Evolutionary conservation across 2,888 invertebrate species (phyloP).

Genomic region (Invenusta paracnida): DNA sequence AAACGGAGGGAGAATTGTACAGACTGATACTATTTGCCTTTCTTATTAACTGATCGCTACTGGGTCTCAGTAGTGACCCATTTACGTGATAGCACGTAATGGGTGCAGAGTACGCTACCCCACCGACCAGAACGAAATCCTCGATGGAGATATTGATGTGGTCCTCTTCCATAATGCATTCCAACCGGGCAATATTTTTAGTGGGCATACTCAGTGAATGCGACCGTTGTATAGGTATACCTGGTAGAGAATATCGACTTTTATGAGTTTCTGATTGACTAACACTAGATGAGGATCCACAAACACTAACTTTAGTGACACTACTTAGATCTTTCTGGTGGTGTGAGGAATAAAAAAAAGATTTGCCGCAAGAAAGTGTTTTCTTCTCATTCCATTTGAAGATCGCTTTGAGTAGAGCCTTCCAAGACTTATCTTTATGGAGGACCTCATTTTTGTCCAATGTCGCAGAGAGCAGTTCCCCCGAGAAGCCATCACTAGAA

Average conservation of each 20-base stretch:
- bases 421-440: background rate
- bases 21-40: no score
- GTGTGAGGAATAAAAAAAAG: no score
- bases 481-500: background rate
- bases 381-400: background rate
- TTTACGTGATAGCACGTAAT: background rate
- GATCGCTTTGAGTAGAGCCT: background rate
- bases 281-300: no score
- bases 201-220: background rate
- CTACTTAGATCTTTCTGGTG: no score
- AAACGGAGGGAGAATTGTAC: background rate
- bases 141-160: no score
- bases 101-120: background rate
- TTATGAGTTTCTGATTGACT: background rate
- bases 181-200: background rate
- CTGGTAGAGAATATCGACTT: background rate
- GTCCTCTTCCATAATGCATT: background rate
- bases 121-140: background rate
- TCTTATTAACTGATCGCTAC: background rate
- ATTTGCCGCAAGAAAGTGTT: no score
- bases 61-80: no score
- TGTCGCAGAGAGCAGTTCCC: background rate
- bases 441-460: background rate
- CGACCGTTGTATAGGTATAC: background rate
- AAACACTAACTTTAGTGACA: background rate